Evolutionary conservation across 2,888 invertebrate genomes (phyloP).

Genomic region (Epistrophe eligans): DNA sequence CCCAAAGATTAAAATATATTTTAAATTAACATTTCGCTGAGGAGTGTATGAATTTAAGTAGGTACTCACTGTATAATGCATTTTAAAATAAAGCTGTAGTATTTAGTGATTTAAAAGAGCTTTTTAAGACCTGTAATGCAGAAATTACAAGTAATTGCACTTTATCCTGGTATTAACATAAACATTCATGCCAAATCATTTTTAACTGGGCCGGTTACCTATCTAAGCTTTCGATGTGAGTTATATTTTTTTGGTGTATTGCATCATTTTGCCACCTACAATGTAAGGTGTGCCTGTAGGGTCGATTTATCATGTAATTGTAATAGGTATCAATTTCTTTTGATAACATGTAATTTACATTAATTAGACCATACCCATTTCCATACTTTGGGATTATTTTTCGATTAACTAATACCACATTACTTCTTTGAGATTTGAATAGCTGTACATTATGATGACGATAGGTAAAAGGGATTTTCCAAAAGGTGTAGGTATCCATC

Average conservation of each 20-base stretch:
- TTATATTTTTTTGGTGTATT: neutral
- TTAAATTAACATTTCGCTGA: no score
- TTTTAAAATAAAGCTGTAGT: no score
- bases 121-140: no score
- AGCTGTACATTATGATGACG: neutral
- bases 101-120: no score
- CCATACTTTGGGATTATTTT: slow-evolving; percentile 6
- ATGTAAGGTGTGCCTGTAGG: neutral
- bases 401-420: neutral
- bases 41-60: no score
- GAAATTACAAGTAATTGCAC: no score
- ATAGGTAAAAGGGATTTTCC: slow-evolving; percentile 1
- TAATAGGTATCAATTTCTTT: slow-evolving; percentile 34
- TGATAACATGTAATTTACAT: slow-evolving; percentile 18
- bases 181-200: no score
- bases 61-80: no score
- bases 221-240: no score
- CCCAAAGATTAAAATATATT: no score
- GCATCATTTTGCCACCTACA: neutral
- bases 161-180: no score
- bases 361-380: neutral
- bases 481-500: slow-evolving; percentile 24
- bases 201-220: no score
- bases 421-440: neutral
- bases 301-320: slow-evolving; percentile 9